Percentiles rank a stretch among this genome's conserved stretches.
phyloP scores from a whole-genome alignment of 2,797 vertebrate species.

The Gymnoscopelus braueri region DNA sequence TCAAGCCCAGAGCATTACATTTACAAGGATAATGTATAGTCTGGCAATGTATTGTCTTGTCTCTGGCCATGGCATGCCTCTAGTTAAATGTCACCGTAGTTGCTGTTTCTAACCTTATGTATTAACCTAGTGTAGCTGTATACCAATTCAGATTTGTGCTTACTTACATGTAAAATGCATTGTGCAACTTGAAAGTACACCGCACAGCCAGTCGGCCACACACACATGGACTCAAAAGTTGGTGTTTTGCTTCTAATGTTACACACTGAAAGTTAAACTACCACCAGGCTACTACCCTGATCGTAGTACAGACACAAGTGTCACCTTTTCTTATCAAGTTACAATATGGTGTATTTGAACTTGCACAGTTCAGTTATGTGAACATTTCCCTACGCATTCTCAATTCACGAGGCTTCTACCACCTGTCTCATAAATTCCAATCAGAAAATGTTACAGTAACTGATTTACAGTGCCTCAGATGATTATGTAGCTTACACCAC shows the following conservation, averaged over 20 bases:
- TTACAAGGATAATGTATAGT: not conserved
- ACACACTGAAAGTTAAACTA: slow-evolving; percentile 6
- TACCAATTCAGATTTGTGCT: too few relatives aligned
- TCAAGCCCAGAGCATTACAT: not conserved
- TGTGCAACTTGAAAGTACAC: slow-evolving; percentile 24
- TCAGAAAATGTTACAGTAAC: too few relatives aligned
- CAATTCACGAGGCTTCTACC: too few relatives aligned
- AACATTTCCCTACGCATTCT: too few relatives aligned
- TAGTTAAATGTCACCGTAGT: not conserved
- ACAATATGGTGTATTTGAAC: not conserved
- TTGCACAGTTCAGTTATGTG: not conserved
- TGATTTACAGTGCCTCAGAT: too few relatives aligned
- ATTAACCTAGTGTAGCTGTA: too few relatives aligned
- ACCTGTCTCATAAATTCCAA: too few relatives aligned
- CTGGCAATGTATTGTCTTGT: not conserved
- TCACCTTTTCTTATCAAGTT: too few relatives aligned
- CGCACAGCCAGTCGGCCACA: slow-evolving; percentile 58
- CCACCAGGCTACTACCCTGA: not conserved
- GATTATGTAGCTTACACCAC: too few relatives aligned
- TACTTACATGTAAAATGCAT: not conserved
- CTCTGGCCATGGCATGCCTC: not conserved
- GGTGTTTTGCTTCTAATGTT: slow-evolving; percentile 12
- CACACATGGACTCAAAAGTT: slow-evolving; percentile 33
- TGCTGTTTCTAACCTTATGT: not conserved
- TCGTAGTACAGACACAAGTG: not conserved